Evolutionary conservation across 2,113 vertebrate genomes (phyloP), one percentile per base, ranked within the genome.

Genomic region (Corythaeola cristata): DNA sequence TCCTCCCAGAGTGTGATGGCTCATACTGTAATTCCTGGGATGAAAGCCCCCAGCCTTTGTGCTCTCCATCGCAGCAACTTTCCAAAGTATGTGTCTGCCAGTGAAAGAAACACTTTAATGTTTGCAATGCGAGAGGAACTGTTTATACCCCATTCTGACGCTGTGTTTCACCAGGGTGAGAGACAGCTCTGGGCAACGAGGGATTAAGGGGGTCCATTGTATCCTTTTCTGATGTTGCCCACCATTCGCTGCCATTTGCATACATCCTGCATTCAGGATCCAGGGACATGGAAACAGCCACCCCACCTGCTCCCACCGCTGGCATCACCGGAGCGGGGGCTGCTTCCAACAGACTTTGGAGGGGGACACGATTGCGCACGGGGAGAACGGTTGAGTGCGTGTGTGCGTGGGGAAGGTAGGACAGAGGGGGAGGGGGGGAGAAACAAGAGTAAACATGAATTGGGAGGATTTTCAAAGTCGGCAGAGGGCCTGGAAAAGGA

Each of bases 401-500:
- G 47, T 72, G 62, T 20, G 50, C 2, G 0, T 33, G 59, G 47
- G 52, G 62, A 92, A 67, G 79, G 82, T 47, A 68, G 76, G 79
- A 30, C 12, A 30, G 59, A 37, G 53, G 39, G 63, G 55, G 58
- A 83, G 49, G n/a, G 77, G 45, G 49, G 23, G 27, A 49, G 60
- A 75, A 81, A 91, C 86, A 89, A 52, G 81, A 83, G 76, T 66
- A 92, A 92, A 97, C 87, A 93, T 33, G 74, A 66, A 87, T 49
- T 83, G 93, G 85, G 52, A 76, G 60, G 53, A 63, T 58, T 96
- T 97, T 98, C 95, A 89, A 97, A 97, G 91, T 86, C 80, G 20
- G 68, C 95, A 88, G 96, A 94, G 95, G 80, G 96, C 95, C 97
- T 97, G 89, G 96, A 96, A 96, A 96, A 94, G 94, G 91, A 97